These are phyloP conservation scores for Etheostoma perlongum DNA, from an alignment of 2,797 vertebrate species.

Conservation along the genomic window DNA sequence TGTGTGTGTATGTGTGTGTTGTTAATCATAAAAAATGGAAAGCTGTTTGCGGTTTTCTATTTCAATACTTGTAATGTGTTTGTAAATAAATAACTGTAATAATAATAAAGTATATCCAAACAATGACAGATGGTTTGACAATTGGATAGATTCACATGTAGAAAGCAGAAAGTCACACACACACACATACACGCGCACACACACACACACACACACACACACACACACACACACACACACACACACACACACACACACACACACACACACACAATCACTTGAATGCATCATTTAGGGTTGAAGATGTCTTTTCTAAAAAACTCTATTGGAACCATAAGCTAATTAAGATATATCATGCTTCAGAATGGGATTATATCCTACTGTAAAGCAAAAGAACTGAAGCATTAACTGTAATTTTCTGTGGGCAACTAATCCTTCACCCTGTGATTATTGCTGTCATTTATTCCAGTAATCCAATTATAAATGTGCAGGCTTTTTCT, in stretches of 20 bases:
- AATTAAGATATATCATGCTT: neutral
- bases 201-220: neutral
- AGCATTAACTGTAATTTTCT: neutral
- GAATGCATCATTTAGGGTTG: neutral
- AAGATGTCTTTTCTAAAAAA: neutral
- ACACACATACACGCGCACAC: neutral
- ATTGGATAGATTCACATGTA: slow-evolving; percentile 16
- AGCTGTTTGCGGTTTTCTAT: slow-evolving; percentile 33
- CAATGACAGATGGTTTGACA: slow-evolving; percentile 37
- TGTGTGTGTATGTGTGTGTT: neutral
- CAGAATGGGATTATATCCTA: neutral
- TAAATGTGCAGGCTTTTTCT: neutral
- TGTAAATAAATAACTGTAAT: slow-evolving; percentile 52
- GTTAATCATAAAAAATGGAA: neutral
- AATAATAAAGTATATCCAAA: slow-evolving; percentile 54
- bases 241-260: neutral
- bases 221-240: neutral
- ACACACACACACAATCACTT: neutral
- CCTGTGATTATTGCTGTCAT: slow-evolving; percentile 6
- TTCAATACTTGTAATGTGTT: slow-evolving; percentile 28
- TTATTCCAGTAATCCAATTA: slow-evolving; percentile 14
- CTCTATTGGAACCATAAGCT: neutral
- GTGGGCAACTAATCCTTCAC: slow-evolving; percentile 13
- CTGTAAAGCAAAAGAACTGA: neutral
- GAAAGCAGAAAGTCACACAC: neutral